Conservation (phyloP, 2,888 invertebrate genomes). For the Embidobia sp. region DNA sequence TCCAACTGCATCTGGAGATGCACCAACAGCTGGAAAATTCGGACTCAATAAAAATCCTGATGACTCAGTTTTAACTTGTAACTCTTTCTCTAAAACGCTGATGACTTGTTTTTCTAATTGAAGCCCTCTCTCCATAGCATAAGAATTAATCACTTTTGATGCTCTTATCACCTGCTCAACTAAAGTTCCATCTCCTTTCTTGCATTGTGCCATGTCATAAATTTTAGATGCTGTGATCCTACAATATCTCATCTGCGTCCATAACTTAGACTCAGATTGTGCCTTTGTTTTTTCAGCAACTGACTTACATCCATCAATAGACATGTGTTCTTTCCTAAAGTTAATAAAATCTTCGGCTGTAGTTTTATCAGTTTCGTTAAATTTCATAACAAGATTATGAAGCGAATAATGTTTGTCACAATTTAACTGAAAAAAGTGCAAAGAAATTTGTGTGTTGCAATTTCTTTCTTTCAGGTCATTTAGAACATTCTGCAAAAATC, state of each 20-base stretch:
- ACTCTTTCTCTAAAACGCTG: too few species aligned
- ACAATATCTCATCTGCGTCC: slow-evolving; percentile 31
- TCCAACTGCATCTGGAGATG: slow-evolving; percentile 60
- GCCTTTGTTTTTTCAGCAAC: slow-evolving; percentile 5
- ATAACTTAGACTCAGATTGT: slow-evolving; percentile 28
- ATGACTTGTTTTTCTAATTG: slow-evolving; percentile 37
- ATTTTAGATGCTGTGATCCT: slow-evolving; percentile 40
- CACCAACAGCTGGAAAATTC: slow-evolving; percentile 50
- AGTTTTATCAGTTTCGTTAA: neutral
- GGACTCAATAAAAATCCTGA: slow-evolving; percentile 42
- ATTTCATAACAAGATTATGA: slow-evolving; percentile 15
- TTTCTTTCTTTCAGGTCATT: neutral
- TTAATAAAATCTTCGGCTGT: neutral
- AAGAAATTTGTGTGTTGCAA: slow-evolving; percentile 14
- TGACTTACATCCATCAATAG: slow-evolving; percentile 3
- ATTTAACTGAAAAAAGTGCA: slow-evolving; percentile 10
- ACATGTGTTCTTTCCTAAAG: slow-evolving; percentile 13
- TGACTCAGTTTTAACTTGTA: too few species aligned
- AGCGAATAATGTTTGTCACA: slow-evolving; percentile 15
- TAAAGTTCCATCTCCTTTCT: slow-evolving; percentile 24
- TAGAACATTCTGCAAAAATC: slow-evolving; percentile 9
- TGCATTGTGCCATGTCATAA: slow-evolving; percentile 35
- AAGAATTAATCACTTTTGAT: slow-evolving; percentile 1
- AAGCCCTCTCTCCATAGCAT: slow-evolving; percentile 42
- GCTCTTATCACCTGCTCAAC: slow-evolving; percentile 33